Conservation (phyloP, 2,888 invertebrate genomes). For the Nomada lathburiana region DNA sequence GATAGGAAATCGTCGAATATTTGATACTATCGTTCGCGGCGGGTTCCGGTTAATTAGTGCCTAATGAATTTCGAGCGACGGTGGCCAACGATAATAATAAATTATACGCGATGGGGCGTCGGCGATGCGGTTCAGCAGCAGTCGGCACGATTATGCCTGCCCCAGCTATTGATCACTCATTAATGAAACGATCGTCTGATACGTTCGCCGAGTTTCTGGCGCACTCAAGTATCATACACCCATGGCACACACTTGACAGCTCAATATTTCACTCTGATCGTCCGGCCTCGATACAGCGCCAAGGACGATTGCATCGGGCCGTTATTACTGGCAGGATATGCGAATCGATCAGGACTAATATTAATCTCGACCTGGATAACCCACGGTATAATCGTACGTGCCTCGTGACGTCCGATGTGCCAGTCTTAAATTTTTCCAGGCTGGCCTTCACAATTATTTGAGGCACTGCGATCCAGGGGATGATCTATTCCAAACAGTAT, state of each 20-base stretch:
- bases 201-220: conserved; percentile 59
- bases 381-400: background rate
- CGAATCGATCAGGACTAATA: conserved; percentile 46
- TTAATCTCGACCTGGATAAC: conserved; percentile 39
- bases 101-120: conserved; percentile 39
- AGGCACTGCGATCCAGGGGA: no score
- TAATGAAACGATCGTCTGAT: conserved; percentile 67
- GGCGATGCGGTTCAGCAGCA: conserved; percentile 53
- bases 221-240: conserved; percentile 62
- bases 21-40: conserved; percentile 43
- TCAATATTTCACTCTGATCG: conserved; percentile 60
- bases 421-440: no score
- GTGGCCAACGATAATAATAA: conserved; percentile 58
- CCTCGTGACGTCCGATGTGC: background rate
- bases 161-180: conserved; percentile 62
- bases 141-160: conserved; percentile 55
- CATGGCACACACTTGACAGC: conserved; percentile 56
- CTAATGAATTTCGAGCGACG: conserved; percentile 56
- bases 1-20: conserved; percentile 34
- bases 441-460: no score
- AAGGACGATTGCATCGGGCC: conserved; percentile 56
- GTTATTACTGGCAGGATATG: conserved; percentile 57
- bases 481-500: no score
- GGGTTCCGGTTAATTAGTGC: conserved; percentile 49
- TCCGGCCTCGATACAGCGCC: conserved; percentile 45